Evolutionary conservation across 2,888 invertebrate genomes (phyloP), one percentile per base, ranked within the genome.

Genomic region (Epinotia bilunana): DNA sequence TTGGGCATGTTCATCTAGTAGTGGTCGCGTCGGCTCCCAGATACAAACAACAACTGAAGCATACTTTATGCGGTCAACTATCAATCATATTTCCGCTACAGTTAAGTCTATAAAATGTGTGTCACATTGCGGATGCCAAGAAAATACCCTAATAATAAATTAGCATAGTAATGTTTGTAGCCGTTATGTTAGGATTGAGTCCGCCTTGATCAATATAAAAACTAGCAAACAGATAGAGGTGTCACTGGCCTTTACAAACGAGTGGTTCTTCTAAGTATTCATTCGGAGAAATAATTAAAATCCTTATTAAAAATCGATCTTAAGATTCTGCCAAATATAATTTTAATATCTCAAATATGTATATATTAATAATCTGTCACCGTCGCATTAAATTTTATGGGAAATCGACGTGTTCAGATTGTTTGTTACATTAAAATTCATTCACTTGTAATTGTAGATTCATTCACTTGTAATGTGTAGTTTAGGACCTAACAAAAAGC

Each of bases 81-180:
- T 94, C 93, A 92, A 94, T 94, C 93, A 94, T 91, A 91, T 89
- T 91, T 90, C 87, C 85, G 91, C 92, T 91, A 94, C 93, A 93
- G 93, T 93, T 93, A 93, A 86, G 86, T 88, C 87, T 87, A 90
- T 91, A 87, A 92, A 91, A 93, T 92, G 90, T 91, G 84, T 94
- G 93, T 93, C 93, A 92, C 90, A 90, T 90, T 91, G 88, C 92
- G 91, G 91, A 91, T 92, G 90, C 86, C 87, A 87, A 91, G 91
- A 91, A 92, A 91, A 91, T 91, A 92, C 90, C 91, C 90, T 88
- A 91, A 92, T 90, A 92, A 93, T 92, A 91, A 92, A 94, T 93
- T 93, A 89, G 90, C 93, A 93, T 93, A 93, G 89, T 92, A 91
- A 92, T 92, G 90, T 88, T 87, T 86, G 86, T 80, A 80, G 88